Evolutionary conservation across 2,888 invertebrate species (phyloP).

Genomic region (Baronia brevicornis): DNA sequence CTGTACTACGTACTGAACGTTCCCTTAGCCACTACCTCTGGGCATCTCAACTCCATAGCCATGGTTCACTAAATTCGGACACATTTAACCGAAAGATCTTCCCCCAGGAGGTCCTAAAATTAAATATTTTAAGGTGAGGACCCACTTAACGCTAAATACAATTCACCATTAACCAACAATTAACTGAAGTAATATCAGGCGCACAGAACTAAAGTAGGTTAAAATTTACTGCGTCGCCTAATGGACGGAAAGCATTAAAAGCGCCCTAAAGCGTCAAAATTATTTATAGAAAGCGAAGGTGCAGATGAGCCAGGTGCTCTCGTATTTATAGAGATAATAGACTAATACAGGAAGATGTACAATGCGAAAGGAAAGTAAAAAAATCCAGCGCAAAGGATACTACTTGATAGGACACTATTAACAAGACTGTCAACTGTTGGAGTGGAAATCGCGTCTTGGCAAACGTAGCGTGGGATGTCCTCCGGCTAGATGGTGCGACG

Average conservation of each 20-base stretch:
- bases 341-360: slow-evolving; percentile 50
- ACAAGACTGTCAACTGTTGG: no score
- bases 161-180: slow-evolving; percentile 30
- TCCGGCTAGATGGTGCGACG: no score
- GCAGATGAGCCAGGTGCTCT: slow-evolving; percentile 60
- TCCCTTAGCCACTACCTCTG: no score
- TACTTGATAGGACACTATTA: no score
- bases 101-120: neutral
- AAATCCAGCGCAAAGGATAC: no score
- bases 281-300: slow-evolving; percentile 63
- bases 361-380: no score
- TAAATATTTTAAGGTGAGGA: slow-evolving; percentile 8
- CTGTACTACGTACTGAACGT: no score
- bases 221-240: slow-evolving; percentile 65
- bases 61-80: no score
- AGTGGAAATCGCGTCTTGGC: no score
- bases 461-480: no score
- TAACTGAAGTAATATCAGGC: slow-evolving; percentile 45
- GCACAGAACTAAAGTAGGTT: slow-evolving; percentile 47
- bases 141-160: slow-evolving; percentile 21
- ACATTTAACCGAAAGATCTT: no score
- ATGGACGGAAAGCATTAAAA: slow-evolving; percentile 69
- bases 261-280: slow-evolving; percentile 55
- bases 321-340: slow-evolving; percentile 42
- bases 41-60: no score